Evolutionary conservation across 1,140 invertebrate genomes (phyloP).

Genomic region (Protaetia brevitarsis): DNA sequence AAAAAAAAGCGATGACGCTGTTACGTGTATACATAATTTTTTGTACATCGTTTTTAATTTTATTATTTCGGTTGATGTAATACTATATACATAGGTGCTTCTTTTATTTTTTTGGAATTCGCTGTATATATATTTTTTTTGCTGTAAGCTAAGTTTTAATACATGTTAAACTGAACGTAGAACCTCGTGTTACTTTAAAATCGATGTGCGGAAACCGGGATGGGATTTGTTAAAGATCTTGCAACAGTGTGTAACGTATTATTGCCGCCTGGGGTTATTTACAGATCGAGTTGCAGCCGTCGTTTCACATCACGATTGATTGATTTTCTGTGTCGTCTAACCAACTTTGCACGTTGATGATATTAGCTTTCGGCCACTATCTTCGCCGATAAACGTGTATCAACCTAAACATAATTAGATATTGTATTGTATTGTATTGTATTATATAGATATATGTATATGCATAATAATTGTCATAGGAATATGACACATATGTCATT

Average conservation of each 20-base stretch:
- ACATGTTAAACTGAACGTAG: neutral
- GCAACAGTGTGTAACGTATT: slow-evolving; percentile 15
- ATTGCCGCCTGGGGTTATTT: slow-evolving; percentile 24
- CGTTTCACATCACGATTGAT: slow-evolving; percentile 28
- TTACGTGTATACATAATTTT: neutral
- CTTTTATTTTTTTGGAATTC: neutral
- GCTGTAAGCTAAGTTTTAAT: neutral
- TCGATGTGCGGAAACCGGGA: neutral
- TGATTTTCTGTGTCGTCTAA: slow-evolving; percentile 25
- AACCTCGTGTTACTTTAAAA: neutral
- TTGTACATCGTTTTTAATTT: neutral
- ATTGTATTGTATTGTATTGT: neutral
- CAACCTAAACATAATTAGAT: neutral
- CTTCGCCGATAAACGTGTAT: neutral
- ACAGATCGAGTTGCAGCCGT: slow-evolving; percentile 25
- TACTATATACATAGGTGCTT: neutral
- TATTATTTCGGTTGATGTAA: neutral
- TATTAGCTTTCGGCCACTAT: neutral
- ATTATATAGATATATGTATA: too few species aligned
- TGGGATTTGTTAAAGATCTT: slow-evolving; percentile 15
- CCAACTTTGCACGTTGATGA: slow-evolving; percentile 4
- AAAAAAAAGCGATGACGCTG: slow-evolving; percentile 24
- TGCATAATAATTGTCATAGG: too few species aligned
- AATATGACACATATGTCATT: too few species aligned
- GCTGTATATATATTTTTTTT: neutral